Base-by-base conservation (phyloP, 2,113 vertebrate genomes). In the Elaphurus davidianus region DNA sequence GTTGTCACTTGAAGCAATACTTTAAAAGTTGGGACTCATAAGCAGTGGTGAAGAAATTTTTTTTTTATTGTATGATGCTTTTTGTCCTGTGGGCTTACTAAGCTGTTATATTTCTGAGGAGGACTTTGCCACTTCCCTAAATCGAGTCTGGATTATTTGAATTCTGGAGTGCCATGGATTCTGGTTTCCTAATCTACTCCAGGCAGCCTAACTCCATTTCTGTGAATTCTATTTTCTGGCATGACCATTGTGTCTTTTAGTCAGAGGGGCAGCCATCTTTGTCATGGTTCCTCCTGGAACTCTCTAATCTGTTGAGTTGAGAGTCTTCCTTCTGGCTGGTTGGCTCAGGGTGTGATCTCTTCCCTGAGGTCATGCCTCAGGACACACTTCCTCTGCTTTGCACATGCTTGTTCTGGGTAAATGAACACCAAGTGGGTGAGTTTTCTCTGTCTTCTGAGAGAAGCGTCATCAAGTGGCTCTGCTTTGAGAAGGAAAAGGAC, bases 11-110 rank as follows among this genome's bases (percentile, higher is more conserved):
- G 27, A 92, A 96, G 13, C 12, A 90, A 40, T 85, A 64, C 21
- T 92, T 91, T 50, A 71, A 90, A 90, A 88, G 50, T 92, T 85
- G 97, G 50, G 33, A 91, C 40, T 83, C 28, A 95, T 59, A 93
- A 92, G 36, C 16, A 57, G n/a, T 40, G n/a, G 28, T 55, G 88
- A 57, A 90, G 59, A 36, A 57, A 55, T 21, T 36, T 6, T 27
- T 79, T 19, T 82, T 47, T 60, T 5, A 60, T 55, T 79, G 8
- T 92, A 19, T 45, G 4, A 92, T 62, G 14, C 3, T 28, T 15
- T 93, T 93, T 84, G 19, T 90, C 87, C 52, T 87, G 1, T 90
- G 33, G 23, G 78, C 8, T 62, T 94, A 84, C 7, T 87, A 95
- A 57, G 54, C 74, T 76, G 52, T 64, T 78, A 36, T 74, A 47